Base-by-base conservation (phyloP, 2,113 vertebrate genomes). In the Arenaria interpres region DNA sequence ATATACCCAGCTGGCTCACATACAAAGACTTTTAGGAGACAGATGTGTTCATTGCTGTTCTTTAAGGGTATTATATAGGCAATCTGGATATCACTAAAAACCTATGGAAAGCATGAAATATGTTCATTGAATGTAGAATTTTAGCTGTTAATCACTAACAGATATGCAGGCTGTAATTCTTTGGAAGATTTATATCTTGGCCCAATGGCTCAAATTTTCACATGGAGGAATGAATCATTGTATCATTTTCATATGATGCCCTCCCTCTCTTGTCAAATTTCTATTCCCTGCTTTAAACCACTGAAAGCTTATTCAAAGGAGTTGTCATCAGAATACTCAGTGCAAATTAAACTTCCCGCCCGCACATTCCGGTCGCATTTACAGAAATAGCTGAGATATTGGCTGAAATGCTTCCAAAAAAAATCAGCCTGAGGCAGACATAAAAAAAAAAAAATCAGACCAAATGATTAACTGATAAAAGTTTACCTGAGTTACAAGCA, bases 41-140 rank as follows among this genome's bases (percentile, higher is more conserved):
- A 85, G 74, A 96, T 88, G 69, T 73, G 63, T 28, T 91, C 73
- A 63, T 68, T 64, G 39, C 48, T 79, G 33, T 53, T 94, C 64
- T 91, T 94, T 96, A 77, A 95, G 81, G 53, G 39, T 66, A 87
- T 79, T 87, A 79, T 66, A 66, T 68, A 88, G 77, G 45, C 87
- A 94, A 94, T 95, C 87, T 95, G 81, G 57, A 79, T 89, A 78
- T 60, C 77, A 64, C 89, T 82, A 75, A 85, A 95, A 94, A 48
- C 28, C 51, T 50, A 85, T 81, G 64, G 67, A 86, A 92, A 77
- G 9, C 76, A 88, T 24, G 37, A 75, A 22, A 22, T 89, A 60
- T 89, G 39, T 79, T 91, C 66, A 64, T 9, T 75, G 39, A 89
- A 68, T 76, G 32, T 53, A 85, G 75, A 60, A 68, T 72, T 96